A percentile compares a stretch with the other conserved stretches of the same genome.
Evolutionary conservation across 2,888 invertebrate species (phyloP).

Genomic region (Dimorphilus gyrociliatus): DNA sequence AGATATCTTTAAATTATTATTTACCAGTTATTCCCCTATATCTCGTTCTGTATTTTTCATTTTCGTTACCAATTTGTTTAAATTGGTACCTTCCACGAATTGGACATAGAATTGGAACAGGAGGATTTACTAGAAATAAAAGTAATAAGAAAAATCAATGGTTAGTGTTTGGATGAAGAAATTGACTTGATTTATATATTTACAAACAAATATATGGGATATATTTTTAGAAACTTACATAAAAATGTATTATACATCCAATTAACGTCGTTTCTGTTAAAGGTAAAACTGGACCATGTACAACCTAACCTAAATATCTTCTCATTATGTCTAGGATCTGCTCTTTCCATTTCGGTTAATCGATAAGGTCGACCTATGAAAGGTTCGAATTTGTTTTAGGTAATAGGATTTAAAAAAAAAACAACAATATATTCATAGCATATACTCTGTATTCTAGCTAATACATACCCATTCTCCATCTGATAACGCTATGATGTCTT

Average conservation of each 20-base stretch:
- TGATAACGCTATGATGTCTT: conserved; percentile 81
- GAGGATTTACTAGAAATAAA: conserved; percentile 38
- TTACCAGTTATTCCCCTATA: conserved; percentile 84
- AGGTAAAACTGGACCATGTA: conserved; percentile 34
- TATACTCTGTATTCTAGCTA: neutral
- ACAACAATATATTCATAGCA: neutral
- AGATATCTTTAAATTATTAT: too few relatives aligned
- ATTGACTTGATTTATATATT: neutral
- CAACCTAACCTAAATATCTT: conserved; percentile 32
- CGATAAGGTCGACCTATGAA: conserved; percentile 26
- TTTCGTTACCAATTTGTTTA: conserved; percentile 48
- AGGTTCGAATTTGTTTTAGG: neutral
- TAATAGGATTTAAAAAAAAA: neutral
- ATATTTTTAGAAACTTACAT: conserved; percentile 17
- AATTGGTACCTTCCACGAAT: conserved; percentile 91
- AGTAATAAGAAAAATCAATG: neutral
- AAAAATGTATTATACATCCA: conserved; percentile 37
- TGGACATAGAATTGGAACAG: conserved; percentile 78
- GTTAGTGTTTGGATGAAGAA: neutral
- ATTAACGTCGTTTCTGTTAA: conserved; percentile 27
- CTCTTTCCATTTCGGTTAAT: conserved; percentile 15
- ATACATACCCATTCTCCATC: conserved; percentile 47
- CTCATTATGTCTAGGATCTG: conserved; percentile 15
- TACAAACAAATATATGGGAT: neutral
- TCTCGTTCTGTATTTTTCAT: conserved; percentile 58